Evolutionary conservation across 2,888 invertebrate genomes (phyloP).

Genomic region (Ichneumoninae sp.): DNA sequence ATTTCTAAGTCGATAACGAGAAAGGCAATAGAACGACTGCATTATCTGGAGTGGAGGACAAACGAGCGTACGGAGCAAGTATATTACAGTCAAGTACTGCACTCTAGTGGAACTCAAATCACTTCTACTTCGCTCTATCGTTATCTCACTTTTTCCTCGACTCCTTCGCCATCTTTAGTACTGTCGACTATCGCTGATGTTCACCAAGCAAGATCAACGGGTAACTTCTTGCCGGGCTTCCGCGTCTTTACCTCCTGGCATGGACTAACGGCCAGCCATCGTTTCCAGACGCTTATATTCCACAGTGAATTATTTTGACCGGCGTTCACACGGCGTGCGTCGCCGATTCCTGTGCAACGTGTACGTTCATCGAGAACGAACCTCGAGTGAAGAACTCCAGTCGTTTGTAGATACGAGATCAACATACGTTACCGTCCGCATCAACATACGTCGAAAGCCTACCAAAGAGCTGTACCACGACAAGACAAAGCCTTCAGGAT

Average conservation of each 20-base stretch:
- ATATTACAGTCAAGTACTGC: slow-evolving; percentile 1
- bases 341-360: background rate
- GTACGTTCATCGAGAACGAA: background rate
- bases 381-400: background rate
- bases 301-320: slow-evolving; percentile 26
- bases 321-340: slow-evolving; percentile 14
- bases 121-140: slow-evolving; percentile 23
- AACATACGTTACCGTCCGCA: slow-evolving; percentile 13
- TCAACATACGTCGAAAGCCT: slow-evolving; percentile 22
- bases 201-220: slow-evolving; percentile 10
- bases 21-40: slow-evolving; percentile 14
- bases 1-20: slow-evolving; percentile 12
- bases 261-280: slow-evolving; percentile 18
- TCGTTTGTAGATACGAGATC: slow-evolving; percentile 22
- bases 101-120: slow-evolving; percentile 18
- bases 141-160: slow-evolving; percentile 3
- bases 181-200: slow-evolving; percentile 20
- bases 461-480: background rate
- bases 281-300: slow-evolving; percentile 16
- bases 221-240: slow-evolving; percentile 20
- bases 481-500: slow-evolving; percentile 25
- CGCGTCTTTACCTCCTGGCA: slow-evolving; percentile 22
- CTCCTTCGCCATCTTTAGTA: slow-evolving; percentile 13
- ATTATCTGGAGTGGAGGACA: slow-evolving; percentile 12
- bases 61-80: slow-evolving; percentile 8